Base-by-base conservation (phyloP, 2,888 invertebrate species). In the Pammene aurita region DNA sequence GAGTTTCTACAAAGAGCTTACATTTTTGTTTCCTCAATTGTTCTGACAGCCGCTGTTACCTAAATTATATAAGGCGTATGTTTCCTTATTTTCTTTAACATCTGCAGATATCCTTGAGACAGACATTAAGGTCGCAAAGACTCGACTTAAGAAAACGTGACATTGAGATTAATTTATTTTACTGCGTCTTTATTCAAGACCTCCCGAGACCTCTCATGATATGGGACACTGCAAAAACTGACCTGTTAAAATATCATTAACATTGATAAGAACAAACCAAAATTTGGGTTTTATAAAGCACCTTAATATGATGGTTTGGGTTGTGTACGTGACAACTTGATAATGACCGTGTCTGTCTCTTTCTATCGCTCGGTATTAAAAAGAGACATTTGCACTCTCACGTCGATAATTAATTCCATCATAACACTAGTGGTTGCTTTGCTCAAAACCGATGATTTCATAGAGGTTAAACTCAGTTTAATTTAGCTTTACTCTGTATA, bases 61-160 rank as follows among this genome's bases (percentile, higher is more conserved):
- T 52, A 62, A 62, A 62, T 62, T 41, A 52, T 62, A 38, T 62
- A 62, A 62, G 61, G 10, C 18, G 16, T 42, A 60, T 16, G 34
- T 52, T 66, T 66, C 58, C 66, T 60, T 60, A 52, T 52, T 50
- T 50, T 61, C 7, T 13, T 66, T 52, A 52, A 52, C 10, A 44
- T 50, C n/a, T 41, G 41, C 56, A 26, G 65, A 56, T 38, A 44
- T 35, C 67, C 67, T 35, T 67, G 62, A 67, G 42, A 57, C 56
- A 35, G 56, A 54, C 13, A 34, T 0, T 34, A 54, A 67, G 62
- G 67, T 57, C 56, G 41, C 46, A 42, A 35, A 57, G 56, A 57
- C 42, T 63, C 63, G 56, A 57, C 42, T 63, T 42, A 63, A 56
- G 56, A 52, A 67, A 67, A 67, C 62, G n/a, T 34, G 56, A 42